These are phyloP conservation scores for Chlorops oryzae DNA, from an alignment of 1,140 invertebrate genomes.

Conservation along the genomic window DNA sequence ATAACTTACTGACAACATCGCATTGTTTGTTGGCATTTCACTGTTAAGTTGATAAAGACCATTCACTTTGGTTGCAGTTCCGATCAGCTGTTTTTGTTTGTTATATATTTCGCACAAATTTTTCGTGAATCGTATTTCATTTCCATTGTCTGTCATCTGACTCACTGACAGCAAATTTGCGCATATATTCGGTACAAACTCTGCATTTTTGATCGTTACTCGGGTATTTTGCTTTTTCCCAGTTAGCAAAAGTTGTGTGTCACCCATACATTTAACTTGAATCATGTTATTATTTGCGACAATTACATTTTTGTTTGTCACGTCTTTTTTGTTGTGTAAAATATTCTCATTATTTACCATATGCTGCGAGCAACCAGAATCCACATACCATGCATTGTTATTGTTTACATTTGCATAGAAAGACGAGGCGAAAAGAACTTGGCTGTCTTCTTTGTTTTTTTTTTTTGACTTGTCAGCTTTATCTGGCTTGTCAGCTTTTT, in stretches of 20 bases:
- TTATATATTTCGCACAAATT: slow-evolving; percentile 19
- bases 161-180: slow-evolving; percentile 10
- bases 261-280: slow-evolving; percentile 4
- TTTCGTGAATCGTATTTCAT: background rate
- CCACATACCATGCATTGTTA: slow-evolving; percentile 2
- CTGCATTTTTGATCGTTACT: slow-evolving; percentile 4
- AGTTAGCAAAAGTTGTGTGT: background rate
- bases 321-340: background rate
- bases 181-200: slow-evolving; percentile 8
- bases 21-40: background rate
- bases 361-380: slow-evolving; percentile 1
- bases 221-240: background rate
- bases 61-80: slow-evolving; percentile 2
- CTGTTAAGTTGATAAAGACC: slow-evolving; percentile 6
- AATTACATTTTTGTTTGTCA: slow-evolving; percentile 1
- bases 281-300: slow-evolving; percentile 11
- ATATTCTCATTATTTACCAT: background rate
- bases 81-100: background rate
- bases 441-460: too few species aligned
- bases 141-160: slow-evolving; percentile 1
- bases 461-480: too few species aligned
- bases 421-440: background rate
- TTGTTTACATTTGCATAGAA: background rate
- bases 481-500: background rate
- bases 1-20: too few species aligned